Percentiles rank a stretch among this genome's conserved stretches.
phyloP scores from a whole-genome alignment of 1,140 invertebrate genomes.

The Andricus grossulariae region DNA sequence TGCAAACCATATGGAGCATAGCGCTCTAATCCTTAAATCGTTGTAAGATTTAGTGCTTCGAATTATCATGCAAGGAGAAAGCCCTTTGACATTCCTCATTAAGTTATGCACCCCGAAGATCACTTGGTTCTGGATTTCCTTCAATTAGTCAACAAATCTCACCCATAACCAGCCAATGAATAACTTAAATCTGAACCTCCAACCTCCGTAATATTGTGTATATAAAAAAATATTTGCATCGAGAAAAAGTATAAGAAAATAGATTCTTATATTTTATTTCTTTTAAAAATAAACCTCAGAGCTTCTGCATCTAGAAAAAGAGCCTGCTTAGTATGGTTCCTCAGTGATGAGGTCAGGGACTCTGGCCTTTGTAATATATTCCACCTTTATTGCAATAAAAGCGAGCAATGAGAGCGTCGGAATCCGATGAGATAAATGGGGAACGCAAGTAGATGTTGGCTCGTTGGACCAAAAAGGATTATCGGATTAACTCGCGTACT shows the following conservation, averaged over 20 bases:
- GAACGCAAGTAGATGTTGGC: background rate
- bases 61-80: constrained; percentile 12
- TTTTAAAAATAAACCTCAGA: too few relatives aligned
- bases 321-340: too few relatives aligned
- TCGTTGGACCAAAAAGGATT: constrained; percentile 1
- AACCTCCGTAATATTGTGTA: too few relatives aligned
- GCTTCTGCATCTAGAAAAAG: too few relatives aligned
- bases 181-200: too few relatives aligned
- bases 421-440: background rate
- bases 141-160: too few relatives aligned
- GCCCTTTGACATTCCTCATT: background rate
- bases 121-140: background rate
- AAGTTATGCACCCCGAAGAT: background rate
- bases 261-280: too few relatives aligned
- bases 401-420: background rate
- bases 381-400: constrained; percentile 16
- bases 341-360: too few relatives aligned
- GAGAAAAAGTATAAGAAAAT: too few relatives aligned
- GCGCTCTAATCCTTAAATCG: constrained; percentile 1
- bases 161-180: too few relatives aligned
- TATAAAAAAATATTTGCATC: too few relatives aligned
- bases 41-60: constrained; percentile 11
- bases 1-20: constrained; percentile 5
- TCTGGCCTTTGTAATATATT: background rate
- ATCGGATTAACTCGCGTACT: constrained; percentile 4